Base-by-base conservation (phyloP, 2,113 vertebrate species). In the Tenrec ecaudatus region DNA sequence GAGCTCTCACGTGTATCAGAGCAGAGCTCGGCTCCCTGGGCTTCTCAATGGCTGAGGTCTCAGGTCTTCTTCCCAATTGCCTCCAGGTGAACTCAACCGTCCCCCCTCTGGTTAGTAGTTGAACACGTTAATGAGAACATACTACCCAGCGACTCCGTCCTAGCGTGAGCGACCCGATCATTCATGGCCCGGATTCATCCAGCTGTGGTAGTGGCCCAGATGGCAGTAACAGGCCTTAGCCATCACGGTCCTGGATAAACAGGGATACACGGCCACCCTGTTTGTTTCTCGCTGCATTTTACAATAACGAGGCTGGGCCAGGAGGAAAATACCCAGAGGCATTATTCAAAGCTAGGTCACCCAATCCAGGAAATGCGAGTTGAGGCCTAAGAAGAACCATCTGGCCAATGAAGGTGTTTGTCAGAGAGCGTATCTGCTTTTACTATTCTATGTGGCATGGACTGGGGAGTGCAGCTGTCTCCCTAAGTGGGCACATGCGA, bases 371-470 rank as follows among this genome's bases (percentile, higher is more conserved):
- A 96, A 97, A 94, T 93, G 79, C 1, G 82, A 92, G 82, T 82
- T 80, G 87, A 89, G 23, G 43, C 53, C 82, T 62, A 96, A 83
- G 43, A 91, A 82, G 87, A 92, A 89, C 75, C 88, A 89, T 95
- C 81, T 82, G 89, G 93, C 79, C n/a, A 91, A 95, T 62, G 20
- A 78, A 91, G 85, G 92, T 95, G 92, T 95, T 95, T 90, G 91
- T 88, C 38, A 77, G 81, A 91, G 69, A 66, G 66, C 4, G 16
- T 10, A 12, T 58, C 94, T 81, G 82, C 89, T 95, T 88, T 88
- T 78, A 76, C 90, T 81, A 40, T 29, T 31, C 90, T 88, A 16
- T 76, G 82, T 53, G 66, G 80, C 86, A 84, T 3, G 71, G 25
- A 3, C 66, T 91, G 47, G 58, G 0, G 85, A 73, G 40, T 1